phyloP scores from a whole-genome alignment of 2,113 vertebrate species.

The Ciconia stormi region DNA sequence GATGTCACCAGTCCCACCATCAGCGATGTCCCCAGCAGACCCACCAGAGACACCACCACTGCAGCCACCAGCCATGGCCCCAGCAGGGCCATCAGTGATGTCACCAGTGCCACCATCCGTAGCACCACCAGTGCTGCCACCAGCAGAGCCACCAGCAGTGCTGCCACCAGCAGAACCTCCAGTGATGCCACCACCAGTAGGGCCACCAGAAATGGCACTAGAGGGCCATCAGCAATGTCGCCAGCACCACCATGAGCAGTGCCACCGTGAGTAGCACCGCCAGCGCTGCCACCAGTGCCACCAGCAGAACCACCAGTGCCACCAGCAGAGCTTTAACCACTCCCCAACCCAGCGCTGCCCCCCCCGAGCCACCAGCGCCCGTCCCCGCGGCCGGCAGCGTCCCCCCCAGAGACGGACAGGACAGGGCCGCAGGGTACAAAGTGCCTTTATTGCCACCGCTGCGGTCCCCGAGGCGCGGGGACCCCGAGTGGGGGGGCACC shows the following conservation, averaged over 20 bases:
- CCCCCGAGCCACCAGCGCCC: background rate
- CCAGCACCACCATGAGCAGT: background rate
- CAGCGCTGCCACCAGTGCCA: background rate
- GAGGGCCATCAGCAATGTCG: background rate
- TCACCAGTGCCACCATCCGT: background rate
- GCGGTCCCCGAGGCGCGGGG: rapidly evolving
- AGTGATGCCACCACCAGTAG: background rate
- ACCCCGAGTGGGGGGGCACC: background rate
- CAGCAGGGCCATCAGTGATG: background rate
- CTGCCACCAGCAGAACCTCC: background rate
- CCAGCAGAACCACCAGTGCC: background rate
- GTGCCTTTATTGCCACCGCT: background rate
- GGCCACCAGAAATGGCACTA: background rate
- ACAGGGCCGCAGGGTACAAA: background rate
- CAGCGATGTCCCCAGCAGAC: rapidly evolving
- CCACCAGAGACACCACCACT: background rate
- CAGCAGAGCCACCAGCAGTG: background rate
- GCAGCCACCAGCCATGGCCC: no score
- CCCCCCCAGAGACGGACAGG: rapidly evolving
- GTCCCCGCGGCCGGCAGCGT: background rate
- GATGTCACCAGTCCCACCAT: background rate
- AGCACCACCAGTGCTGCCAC: background rate
- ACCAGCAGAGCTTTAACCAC: background rate
- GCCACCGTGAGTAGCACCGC: no score
- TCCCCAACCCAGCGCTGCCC: background rate